phyloP scores from a whole-genome alignment of 2,797 vertebrate genomes.

The Australoheros facetus region DNA sequence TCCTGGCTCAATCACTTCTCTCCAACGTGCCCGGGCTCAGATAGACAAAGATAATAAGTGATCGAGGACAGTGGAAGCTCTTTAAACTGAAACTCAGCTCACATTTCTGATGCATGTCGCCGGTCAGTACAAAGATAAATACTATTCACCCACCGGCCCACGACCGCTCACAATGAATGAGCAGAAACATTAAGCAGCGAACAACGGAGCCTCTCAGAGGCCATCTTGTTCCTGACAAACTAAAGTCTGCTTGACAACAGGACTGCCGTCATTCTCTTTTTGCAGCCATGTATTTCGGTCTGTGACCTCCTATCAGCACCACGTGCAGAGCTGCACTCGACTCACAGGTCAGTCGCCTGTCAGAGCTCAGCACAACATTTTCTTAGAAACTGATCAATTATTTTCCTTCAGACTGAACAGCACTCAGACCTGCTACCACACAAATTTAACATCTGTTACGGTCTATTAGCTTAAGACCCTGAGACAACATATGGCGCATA shows the following conservation, averaged over 20 bases:
- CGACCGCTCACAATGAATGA: conserved; percentile 51
- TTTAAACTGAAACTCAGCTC: neutral
- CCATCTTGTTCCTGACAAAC: conserved; percentile 63
- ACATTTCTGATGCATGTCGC: neutral
- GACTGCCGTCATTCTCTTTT: conserved; percentile 50
- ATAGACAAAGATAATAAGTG: neutral
- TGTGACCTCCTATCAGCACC: conserved; percentile 42
- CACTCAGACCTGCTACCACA: conserved; percentile 1
- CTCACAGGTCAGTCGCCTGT: conserved; percentile 2
- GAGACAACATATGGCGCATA: conserved; percentile 74
- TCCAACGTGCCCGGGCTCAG: neutral
- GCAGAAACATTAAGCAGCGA: conserved; percentile 44
- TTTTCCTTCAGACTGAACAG: neutral
- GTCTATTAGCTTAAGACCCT: conserved; percentile 49
- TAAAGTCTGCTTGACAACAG: conserved; percentile 63
- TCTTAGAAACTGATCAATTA: neutral
- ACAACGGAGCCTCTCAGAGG: conserved; percentile 62
- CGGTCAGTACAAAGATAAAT: conserved; percentile 16
- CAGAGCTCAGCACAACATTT: neutral
- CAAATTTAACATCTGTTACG: conserved; percentile 46
- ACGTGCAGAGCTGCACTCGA: conserved; percentile 21
- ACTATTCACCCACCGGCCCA: conserved; percentile 33
- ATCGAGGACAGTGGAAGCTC: neutral
- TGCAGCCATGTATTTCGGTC: conserved; percentile 58
- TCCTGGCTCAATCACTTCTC: conserved; percentile 13